Conservation (phyloP, 2,113 vertebrate genomes). For the Cromileptes altivelis region DNA sequence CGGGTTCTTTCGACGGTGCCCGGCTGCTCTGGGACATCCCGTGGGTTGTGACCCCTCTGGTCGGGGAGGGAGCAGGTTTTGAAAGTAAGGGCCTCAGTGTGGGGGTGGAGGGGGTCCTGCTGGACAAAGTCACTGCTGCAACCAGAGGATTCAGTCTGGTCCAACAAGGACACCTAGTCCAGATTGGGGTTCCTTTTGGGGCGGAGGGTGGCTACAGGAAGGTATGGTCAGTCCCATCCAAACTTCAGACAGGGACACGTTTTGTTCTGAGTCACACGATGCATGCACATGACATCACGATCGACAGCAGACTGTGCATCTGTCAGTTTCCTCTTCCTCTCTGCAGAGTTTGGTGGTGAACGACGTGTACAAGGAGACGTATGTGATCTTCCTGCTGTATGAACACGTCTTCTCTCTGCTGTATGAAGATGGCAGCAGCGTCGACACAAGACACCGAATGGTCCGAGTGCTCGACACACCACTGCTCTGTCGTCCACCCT, state of each 20-base stretch:
- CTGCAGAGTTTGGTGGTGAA: constrained; percentile 67
- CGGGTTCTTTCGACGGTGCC: constrained; percentile 50
- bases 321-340: not conserved
- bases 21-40: constrained; percentile 64
- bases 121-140: constrained; percentile 23
- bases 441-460: constrained; percentile 57
- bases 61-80: constrained; percentile 23
- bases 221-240: constrained; percentile 16
- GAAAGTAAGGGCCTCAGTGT: constrained; percentile 47
- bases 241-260: not conserved
- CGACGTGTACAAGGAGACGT: constrained; percentile 69
- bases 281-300: not conserved
- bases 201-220: constrained; percentile 67
- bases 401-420: constrained; percentile 68
- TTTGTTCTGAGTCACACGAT: not conserved
- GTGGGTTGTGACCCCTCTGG: constrained; percentile 43
- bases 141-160: constrained; percentile 51
- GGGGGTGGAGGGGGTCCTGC: constrained; percentile 56
- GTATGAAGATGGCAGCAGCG: constrained; percentile 50
- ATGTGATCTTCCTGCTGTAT: constrained; percentile 57
- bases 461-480: constrained; percentile 58
- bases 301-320: not conserved
- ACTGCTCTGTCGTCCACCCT: constrained; percentile 40
- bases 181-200: constrained; percentile 66
- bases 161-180: constrained; percentile 41